phyloP scores from a whole-genome alignment of 2,888 invertebrate species.

The Gymnoscelis rufifasciata region DNA sequence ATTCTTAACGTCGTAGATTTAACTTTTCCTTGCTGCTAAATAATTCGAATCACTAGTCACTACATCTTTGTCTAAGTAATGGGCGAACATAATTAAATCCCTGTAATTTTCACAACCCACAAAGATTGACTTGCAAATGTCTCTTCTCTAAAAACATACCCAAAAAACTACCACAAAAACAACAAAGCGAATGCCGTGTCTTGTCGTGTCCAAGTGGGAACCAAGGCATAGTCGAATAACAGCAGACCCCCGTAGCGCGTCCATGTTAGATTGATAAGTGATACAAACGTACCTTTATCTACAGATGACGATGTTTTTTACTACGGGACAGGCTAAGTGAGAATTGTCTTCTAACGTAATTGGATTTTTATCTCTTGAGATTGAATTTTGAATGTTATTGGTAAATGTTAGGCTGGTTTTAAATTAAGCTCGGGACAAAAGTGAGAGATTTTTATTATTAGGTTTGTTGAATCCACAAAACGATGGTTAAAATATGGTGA shows the following conservation, averaged over 20 bases:
- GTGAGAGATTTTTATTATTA: no score
- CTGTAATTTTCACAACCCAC: background rate
- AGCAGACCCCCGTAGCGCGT: slow-evolving; percentile 56
- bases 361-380: slow-evolving; percentile 60
- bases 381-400: slow-evolving; percentile 28
- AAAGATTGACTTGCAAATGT: slow-evolving; percentile 6
- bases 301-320: slow-evolving; percentile 51
- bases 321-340: slow-evolving; percentile 48
- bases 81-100: background rate
- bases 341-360: slow-evolving; percentile 66
- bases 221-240: slow-evolving; percentile 55
- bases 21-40: no score
- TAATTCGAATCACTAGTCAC: no score
- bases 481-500: no score
- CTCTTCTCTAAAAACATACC: slow-evolving; percentile 4
- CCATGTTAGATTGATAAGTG: slow-evolving; percentile 72
- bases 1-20: no score
- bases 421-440: no score
- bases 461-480: no score
- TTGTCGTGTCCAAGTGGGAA: slow-evolving; percentile 31
- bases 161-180: slow-evolving; percentile 6
- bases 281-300: slow-evolving; percentile 51
- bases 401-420: background rate
- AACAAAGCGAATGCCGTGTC: slow-evolving; percentile 28
- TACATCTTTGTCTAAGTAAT: no score